These are phyloP conservation scores for Spea multiplicata DNA, from an alignment of 2,113 vertebrate species.

Conservation along the genomic window DNA sequence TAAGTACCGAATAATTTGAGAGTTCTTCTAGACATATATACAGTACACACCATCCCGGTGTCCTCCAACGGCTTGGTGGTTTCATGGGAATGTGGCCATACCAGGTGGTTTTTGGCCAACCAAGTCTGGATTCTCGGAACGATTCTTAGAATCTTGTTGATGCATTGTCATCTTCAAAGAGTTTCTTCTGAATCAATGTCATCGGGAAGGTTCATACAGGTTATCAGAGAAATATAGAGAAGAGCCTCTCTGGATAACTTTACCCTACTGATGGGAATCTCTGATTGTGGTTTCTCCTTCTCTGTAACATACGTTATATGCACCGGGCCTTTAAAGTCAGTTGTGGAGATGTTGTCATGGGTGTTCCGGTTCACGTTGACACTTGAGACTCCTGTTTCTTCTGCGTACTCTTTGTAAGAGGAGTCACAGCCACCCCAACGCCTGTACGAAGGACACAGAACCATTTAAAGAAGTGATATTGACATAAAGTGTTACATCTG, in stretches of 20 bases:
- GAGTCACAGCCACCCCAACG: neutral
- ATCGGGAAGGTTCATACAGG: fast-evolving
- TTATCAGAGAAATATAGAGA: conserved; percentile 40
- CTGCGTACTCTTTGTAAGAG: conserved; percentile 28
- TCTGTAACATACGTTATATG: conserved; percentile 47
- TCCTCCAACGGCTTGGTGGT: no score
- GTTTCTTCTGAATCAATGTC: conserved; percentile 6
- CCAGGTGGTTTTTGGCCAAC: neutral
- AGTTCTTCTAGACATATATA: no score
- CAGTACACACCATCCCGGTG: no score
- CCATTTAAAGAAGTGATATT: neutral
- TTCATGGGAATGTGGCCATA: no score
- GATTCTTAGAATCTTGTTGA: neutral
- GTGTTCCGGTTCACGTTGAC: fast-evolving
- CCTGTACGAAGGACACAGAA: conserved; percentile 36
- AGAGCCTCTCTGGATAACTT: neutral
- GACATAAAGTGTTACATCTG: no score
- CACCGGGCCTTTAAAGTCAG: conserved; percentile 35
- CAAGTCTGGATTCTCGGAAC: neutral
- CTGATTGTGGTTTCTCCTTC: fast-evolving
- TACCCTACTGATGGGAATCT: conserved; percentile 29
- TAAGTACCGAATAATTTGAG: no score
- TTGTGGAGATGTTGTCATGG: conserved; percentile 4
- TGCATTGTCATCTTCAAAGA: neutral
- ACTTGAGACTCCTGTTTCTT: conserved; percentile 35